Evolutionary conservation across 2,113 vertebrate species (phyloP).

Genomic region (Numida meleagris): DNA sequence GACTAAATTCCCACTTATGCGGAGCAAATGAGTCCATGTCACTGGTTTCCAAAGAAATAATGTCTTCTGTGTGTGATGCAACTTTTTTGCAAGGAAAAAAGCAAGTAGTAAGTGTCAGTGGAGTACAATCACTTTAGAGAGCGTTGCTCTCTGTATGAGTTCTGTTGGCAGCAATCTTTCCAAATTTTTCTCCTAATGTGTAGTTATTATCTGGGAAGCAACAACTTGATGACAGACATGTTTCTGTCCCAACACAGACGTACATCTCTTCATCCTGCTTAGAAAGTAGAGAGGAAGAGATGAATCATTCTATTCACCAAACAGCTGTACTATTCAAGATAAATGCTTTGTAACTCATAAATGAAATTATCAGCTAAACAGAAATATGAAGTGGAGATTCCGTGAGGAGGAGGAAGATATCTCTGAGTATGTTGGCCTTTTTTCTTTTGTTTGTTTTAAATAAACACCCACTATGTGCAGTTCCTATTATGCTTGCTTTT

Average conservation of each 20-base stretch:
- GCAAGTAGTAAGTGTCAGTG: background rate
- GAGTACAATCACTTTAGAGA: background rate
- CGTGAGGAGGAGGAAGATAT: background rate
- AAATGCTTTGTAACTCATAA: slow-evolving; percentile 55
- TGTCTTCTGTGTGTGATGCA: background rate
- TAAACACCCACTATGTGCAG: background rate
- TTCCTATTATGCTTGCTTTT: background rate
- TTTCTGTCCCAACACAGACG: slow-evolving; percentile 26
- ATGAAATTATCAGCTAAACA: slow-evolving; percentile 37
- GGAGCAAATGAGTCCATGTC: background rate
- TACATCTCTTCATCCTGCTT: slow-evolving; percentile 48
- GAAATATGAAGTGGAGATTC: slow-evolving; percentile 13
- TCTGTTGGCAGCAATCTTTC: slow-evolving; percentile 37
- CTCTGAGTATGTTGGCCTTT: background rate
- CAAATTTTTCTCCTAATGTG: slow-evolving; percentile 27
- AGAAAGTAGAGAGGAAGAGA: slow-evolving; percentile 49
- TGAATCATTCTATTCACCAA: slow-evolving; percentile 53
- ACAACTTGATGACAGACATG: slow-evolving; percentile 43
- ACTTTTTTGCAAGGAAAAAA: background rate
- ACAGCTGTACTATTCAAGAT: slow-evolving; percentile 70
- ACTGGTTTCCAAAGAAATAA: background rate
- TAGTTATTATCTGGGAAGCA: slow-evolving; percentile 58
- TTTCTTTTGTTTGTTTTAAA: background rate
- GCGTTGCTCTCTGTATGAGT: background rate
- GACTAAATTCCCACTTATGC: background rate